Evolutionary conservation across 2,797 vertebrate species (phyloP).

Genomic region (Sebastes steindachneri): DNA sequence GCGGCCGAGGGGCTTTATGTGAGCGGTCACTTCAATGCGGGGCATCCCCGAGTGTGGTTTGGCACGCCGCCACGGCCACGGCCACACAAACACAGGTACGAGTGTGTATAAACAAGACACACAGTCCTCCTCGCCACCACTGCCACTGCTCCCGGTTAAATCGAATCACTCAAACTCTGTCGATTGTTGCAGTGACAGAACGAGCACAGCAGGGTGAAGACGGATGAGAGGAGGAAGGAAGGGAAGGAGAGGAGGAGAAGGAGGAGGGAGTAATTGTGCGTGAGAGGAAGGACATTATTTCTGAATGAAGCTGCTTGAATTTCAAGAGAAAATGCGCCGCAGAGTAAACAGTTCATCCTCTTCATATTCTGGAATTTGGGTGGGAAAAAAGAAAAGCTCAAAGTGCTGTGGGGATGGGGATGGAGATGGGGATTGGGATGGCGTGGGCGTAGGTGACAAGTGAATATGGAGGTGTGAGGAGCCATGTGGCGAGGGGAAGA

Average conservation of each 20-base stretch:
- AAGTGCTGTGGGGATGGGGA: neutral
- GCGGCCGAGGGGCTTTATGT: neutral
- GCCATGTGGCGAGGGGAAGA: conserved; percentile 42
- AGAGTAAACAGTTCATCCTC: conserved; percentile 8
- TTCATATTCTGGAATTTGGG: neutral
- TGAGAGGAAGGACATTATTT: conserved; percentile 5
- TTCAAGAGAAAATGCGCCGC: neutral
- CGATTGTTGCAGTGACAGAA: conserved; percentile 4
- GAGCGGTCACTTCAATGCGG: conserved; percentile 68
- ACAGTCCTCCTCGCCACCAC: neutral
- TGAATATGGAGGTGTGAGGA: conserved; percentile 45
- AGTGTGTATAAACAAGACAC: conserved; percentile 43
- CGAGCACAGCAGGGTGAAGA: neutral
- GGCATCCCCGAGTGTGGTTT: conserved; percentile 67
- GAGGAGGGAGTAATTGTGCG: neutral
- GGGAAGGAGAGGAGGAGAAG: neutral
- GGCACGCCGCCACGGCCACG: conserved; percentile 44
- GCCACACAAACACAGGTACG: conserved; percentile 28
- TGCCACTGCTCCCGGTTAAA: conserved; percentile 51
- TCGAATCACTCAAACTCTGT: conserved; percentile 50
- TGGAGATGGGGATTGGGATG: neutral
- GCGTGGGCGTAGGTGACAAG: conserved; percentile 47
- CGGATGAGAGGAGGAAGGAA: neutral
- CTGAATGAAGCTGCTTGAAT: conserved; percentile 22
- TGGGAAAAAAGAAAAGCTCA: neutral